phyloP scores from a whole-genome alignment of 2,113 vertebrate species.

The Azemiops feae region DNA sequence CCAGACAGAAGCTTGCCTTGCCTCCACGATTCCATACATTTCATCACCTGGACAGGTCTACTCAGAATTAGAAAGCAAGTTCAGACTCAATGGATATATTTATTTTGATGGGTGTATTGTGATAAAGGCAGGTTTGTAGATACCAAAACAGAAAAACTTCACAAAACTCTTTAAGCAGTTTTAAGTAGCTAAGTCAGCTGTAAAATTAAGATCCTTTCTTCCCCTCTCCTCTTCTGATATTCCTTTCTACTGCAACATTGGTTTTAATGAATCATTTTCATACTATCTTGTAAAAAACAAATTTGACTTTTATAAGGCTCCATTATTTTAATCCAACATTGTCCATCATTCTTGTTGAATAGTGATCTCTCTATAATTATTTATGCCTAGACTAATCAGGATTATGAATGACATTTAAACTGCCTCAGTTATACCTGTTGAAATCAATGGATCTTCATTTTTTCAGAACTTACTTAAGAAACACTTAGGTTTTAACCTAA shows the following conservation, averaged over 20 bases:
- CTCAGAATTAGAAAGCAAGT: no score
- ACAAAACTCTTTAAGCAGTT: not conserved
- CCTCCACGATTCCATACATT: not conserved
- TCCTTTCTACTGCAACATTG: not conserved
- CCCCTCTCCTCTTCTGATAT: not conserved
- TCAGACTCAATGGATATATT: not conserved
- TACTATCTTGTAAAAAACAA: not conserved
- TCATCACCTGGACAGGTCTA: not conserved
- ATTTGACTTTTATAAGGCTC: not conserved
- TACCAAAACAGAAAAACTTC: not conserved
- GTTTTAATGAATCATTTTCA: not conserved
- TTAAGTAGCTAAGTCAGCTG: not conserved
- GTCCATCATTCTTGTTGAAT: not conserved
- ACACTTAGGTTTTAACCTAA: not conserved
- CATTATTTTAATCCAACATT: not conserved
- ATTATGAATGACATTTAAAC: not conserved
- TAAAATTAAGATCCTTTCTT: not conserved
- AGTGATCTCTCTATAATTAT: not conserved
- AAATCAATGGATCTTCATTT: not conserved
- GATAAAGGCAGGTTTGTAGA: not conserved
- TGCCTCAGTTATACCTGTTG: not conserved
- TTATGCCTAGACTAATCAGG: not conserved
- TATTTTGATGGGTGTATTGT: not conserved
- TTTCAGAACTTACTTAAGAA: not conserved
- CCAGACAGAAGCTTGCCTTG: not conserved